Evolutionary conservation across 2,113 vertebrate genomes (phyloP).

Genomic region (Brachirus orientalis): DNA sequence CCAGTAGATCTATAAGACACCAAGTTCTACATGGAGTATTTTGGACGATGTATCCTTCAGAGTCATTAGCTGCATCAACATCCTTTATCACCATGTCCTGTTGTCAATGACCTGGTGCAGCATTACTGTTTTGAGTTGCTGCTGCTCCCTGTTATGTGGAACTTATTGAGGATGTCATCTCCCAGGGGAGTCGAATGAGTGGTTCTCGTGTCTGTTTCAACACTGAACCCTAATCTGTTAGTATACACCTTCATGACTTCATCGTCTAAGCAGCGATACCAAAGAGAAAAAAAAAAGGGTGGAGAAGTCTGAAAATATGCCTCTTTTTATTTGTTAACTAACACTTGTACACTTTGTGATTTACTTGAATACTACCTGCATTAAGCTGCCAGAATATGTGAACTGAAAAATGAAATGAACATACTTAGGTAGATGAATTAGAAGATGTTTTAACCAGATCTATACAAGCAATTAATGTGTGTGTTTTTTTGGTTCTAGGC

Average conservation of each 20-base stretch:
- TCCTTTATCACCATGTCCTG: slow-evolving; percentile 28
- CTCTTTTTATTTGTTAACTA: too few species aligned
- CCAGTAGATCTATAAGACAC: slow-evolving; percentile 15
- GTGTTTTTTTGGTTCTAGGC: neutral
- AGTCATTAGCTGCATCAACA: slow-evolving; percentile 39
- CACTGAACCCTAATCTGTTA: slow-evolving; percentile 35
- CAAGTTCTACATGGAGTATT: slow-evolving; percentile 21
- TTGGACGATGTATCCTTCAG: slow-evolving; percentile 2
- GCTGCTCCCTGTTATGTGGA: neutral
- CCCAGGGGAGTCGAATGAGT: slow-evolving; percentile 1
- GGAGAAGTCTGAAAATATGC: slow-evolving; percentile 22
- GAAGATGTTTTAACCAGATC: too few species aligned
- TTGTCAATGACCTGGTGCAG: slow-evolving; percentile 20
- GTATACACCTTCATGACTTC: slow-evolving; percentile 50
- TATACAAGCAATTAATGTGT: too few species aligned
- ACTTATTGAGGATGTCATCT: slow-evolving; percentile 14
- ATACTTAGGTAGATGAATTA: too few species aligned
- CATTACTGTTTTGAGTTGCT: slow-evolving; percentile 18
- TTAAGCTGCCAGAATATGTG: neutral
- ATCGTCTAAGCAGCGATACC: slow-evolving; percentile 54
- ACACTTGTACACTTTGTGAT: too few species aligned
- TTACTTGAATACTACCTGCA: too few species aligned
- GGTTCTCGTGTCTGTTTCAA: slow-evolving; percentile 23
- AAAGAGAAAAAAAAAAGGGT: slow-evolving; percentile 23
- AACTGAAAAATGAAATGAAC: neutral